Conservation (phyloP, 1,140 invertebrate species). For the Penaeus vannamei region DNA sequence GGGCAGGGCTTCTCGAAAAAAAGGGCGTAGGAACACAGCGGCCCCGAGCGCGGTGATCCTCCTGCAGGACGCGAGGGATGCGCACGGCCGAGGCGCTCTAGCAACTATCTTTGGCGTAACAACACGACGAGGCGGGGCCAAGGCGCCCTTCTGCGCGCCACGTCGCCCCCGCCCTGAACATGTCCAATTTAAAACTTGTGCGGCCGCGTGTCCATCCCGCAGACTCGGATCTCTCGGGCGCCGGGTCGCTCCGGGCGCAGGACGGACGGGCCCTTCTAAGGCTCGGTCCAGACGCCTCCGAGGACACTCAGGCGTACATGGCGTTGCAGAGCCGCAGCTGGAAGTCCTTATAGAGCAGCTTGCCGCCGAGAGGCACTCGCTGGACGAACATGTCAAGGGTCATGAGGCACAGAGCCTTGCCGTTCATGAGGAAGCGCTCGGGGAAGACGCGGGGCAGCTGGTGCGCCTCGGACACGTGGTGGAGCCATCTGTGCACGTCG, state of each 20-base stretch:
- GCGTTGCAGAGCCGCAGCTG: conserved; percentile 72
- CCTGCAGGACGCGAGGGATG: neutral
- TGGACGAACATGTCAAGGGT: conserved; percentile 81
- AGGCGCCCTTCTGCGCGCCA: neutral
- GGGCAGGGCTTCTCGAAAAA: too few species aligned
- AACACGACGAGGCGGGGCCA: neutral
- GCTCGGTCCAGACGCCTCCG: neutral
- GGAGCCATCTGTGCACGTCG: conserved; percentile 79
- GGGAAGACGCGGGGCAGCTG: conserved; percentile 75
- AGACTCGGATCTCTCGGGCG: neutral
- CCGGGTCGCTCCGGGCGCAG: neutral
- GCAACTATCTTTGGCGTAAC: too few species aligned
- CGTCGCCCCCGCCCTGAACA: too few species aligned
- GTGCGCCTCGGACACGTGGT: conserved; percentile 76
- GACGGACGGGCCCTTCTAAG: neutral
- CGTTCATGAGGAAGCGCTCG: conserved; percentile 83
- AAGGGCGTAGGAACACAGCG: too few species aligned
- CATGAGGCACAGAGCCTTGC: conserved; percentile 84
- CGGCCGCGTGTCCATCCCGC: neutral
- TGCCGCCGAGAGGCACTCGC: conserved; percentile 80
- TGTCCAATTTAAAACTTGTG: too few species aligned
- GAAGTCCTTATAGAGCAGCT: conserved; percentile 78
- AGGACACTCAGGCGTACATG: conserved; percentile 69
- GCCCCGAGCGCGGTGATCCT: too few species aligned
- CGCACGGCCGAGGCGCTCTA: neutral